These are phyloP conservation scores for Argyresthia goedartella DNA, from an alignment of 2,888 invertebrate species.

Conservation along the genomic window DNA sequence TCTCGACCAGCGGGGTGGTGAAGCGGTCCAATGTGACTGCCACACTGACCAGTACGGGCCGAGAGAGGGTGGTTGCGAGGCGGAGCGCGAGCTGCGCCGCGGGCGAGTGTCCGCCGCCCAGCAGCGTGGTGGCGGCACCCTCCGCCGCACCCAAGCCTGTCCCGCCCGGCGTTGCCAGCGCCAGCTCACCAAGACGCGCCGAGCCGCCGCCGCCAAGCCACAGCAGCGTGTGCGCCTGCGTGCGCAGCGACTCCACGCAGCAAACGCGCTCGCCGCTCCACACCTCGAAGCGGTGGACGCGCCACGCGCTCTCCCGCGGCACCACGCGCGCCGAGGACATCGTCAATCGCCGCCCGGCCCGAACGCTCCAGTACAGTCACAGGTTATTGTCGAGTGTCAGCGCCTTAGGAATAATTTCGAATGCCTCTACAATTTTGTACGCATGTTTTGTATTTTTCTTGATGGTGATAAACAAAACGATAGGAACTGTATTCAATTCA, in stretches of 20 bases:
- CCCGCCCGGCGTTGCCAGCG: slow-evolving; percentile 30
- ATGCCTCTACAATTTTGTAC: too few relatives aligned
- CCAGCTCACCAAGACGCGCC: slow-evolving; percentile 23
- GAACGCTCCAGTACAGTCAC: too few relatives aligned
- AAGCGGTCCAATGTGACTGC: slow-evolving; percentile 30
- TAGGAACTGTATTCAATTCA: too few relatives aligned
- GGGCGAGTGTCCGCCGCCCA: slow-evolving; percentile 14
- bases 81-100: slow-evolving; percentile 31
- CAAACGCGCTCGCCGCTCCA: slow-evolving; percentile 36
- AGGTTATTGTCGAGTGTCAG: neutral
- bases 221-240: slow-evolving; percentile 35
- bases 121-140: slow-evolving; percentile 14
- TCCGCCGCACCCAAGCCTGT: slow-evolving; percentile 7
- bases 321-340: neutral
- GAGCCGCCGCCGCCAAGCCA: slow-evolving; percentile 32
- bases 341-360: neutral
- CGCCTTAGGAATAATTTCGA: too few relatives aligned
- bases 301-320: slow-evolving; percentile 30
- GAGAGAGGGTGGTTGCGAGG: slow-evolving; percentile 22
- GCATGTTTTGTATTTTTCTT: too few relatives aligned
- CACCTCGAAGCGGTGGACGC: slow-evolving; percentile 37
- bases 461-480: too few relatives aligned
- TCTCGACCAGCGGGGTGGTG: slow-evolving; percentile 31
- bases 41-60: slow-evolving; percentile 33
- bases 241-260: slow-evolving; percentile 29